Evolutionary conservation across 2,888 invertebrate genomes (phyloP).

Genomic region (Acleris laterana): DNA sequence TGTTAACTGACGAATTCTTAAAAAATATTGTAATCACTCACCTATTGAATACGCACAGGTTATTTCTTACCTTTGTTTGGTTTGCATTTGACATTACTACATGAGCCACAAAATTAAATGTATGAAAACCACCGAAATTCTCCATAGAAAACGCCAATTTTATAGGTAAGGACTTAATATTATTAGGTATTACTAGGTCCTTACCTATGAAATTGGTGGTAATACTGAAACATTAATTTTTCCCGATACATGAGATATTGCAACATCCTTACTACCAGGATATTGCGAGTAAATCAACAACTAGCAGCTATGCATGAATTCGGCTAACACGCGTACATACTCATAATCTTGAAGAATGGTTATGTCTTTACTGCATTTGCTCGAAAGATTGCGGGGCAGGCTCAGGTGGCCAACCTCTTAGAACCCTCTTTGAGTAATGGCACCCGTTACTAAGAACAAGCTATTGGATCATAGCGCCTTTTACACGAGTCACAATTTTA

Average conservation of each 20-base stretch:
- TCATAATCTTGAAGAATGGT: constrained; percentile 34
- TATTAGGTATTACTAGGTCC: too few species aligned
- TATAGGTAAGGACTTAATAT: too few species aligned
- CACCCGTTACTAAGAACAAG: constrained; percentile 14
- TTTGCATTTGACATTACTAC: too few species aligned
- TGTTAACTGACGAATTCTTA: too few species aligned
- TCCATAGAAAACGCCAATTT: too few species aligned
- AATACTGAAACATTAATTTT: too few species aligned
- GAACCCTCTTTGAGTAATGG: constrained; percentile 36
- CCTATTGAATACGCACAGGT: too few species aligned
- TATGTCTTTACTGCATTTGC: constrained; percentile 36
- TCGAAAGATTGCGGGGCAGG: constrained; percentile 35
- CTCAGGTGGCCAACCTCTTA: constrained; percentile 34
- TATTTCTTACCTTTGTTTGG: background rate
- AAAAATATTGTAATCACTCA: too few species aligned
- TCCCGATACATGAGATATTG: too few species aligned
- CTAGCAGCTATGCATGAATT: background rate
- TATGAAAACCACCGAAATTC: too few species aligned
- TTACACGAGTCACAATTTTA: background rate
- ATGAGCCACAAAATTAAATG: too few species aligned
- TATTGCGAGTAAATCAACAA: background rate
- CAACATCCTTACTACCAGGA: background rate
- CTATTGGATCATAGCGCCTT: constrained; percentile 14
- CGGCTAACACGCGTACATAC: background rate
- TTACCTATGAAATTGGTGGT: too few species aligned